phyloP scores from a whole-genome alignment of 1,140 invertebrate species.

The Phthorimaea operculella region DNA sequence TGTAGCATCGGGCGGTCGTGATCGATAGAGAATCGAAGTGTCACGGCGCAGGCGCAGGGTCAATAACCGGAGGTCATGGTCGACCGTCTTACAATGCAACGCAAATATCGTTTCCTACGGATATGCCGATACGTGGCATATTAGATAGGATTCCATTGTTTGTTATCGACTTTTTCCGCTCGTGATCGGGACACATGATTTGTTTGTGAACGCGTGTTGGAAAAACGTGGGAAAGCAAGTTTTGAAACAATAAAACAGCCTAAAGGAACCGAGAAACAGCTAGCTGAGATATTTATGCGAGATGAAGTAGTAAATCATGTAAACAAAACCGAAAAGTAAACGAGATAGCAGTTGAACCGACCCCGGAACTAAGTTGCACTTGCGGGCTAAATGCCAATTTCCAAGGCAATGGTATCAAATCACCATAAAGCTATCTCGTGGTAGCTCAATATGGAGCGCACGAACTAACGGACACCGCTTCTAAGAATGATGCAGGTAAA shows the following conservation, averaged over 20 bases:
- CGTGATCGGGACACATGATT: not conserved
- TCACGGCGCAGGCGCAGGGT: conserved; percentile 48
- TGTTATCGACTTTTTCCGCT: conserved; percentile 7
- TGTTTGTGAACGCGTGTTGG: no score
- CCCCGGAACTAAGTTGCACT: conserved; percentile 24
- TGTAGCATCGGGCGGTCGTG: conserved; percentile 41
- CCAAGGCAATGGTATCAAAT: conserved; percentile 60
- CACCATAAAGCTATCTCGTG: conserved; percentile 59
- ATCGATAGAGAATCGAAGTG: conserved; percentile 65
- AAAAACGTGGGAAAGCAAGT: no score
- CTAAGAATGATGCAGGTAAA: conserved; percentile 42
- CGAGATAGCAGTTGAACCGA: conserved; percentile 22
- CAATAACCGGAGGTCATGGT: conserved; percentile 57
- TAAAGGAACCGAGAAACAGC: no score
- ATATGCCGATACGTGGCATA: conserved; percentile 60
- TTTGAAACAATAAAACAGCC: no score
- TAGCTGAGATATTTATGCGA: no score
- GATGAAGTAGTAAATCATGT: no score
- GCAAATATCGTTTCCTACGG: conserved; percentile 54
- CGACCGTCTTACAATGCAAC: conserved; percentile 50
- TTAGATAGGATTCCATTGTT: conserved; percentile 57
- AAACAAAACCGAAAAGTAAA: not conserved
- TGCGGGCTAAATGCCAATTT: conserved; percentile 54
- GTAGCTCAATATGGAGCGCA: conserved; percentile 56
- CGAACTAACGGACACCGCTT: conserved; percentile 52